These are phyloP conservation scores for Mesembrinibis cayennensis DNA, from an alignment of 2,113 vertebrate species.

Conservation along the genomic window DNA sequence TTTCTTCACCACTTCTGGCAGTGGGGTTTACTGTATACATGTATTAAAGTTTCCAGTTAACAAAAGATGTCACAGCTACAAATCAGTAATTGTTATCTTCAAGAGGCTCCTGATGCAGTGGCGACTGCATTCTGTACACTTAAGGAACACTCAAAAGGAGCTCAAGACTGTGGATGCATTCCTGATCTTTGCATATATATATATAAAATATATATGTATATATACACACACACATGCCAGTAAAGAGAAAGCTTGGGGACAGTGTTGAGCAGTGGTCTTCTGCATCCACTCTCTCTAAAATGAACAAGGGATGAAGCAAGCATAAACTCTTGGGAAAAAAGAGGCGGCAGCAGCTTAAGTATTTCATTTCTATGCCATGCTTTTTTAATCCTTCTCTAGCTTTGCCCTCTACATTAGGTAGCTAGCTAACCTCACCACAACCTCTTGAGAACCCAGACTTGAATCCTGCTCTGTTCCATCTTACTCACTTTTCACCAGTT, in stretches of 20 bases:
- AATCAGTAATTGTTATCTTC: neutral
- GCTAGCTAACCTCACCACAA: neutral
- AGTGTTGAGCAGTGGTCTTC: neutral
- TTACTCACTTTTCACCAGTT: neutral
- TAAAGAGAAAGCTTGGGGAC: neutral
- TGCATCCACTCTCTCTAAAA: neutral
- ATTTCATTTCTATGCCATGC: neutral
- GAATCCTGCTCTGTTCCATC: neutral
- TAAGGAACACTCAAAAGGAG: neutral
- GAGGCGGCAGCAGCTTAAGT: neutral
- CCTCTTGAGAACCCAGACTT: neutral
- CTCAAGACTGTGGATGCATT: neutral
- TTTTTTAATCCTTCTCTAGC: neutral
- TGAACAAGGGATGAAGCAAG: neutral
- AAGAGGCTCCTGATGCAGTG: neutral
- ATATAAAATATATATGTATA: too few relatives aligned
- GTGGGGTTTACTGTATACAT: neutral
- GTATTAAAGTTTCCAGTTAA: neutral
- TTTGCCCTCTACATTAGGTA: neutral
- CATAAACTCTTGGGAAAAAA: neutral
- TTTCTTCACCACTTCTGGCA: neutral
- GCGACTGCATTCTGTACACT: neutral
- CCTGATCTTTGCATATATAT: neutral
- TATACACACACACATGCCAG: neutral
- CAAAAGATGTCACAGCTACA: neutral